Percentiles rank a stretch among this genome's conserved stretches.
Conservation (phyloP, 2,113 vertebrate genomes). For the Grammomys surdaster region DNA sequence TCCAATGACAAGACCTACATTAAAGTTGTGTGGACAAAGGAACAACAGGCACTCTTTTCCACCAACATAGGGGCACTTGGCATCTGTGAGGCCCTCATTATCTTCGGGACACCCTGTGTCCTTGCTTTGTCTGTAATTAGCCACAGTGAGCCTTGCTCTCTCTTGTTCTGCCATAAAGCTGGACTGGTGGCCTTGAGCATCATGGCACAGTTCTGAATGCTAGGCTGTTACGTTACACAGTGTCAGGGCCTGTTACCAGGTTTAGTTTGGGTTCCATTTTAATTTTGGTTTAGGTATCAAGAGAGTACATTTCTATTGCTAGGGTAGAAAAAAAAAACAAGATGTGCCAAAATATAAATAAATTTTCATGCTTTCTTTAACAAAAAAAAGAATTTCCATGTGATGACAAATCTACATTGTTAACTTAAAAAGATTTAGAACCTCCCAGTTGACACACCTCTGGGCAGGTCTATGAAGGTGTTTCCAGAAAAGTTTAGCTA, state of each 20-base stretch:
- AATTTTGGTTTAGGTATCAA: neutral
- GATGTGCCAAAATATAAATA: conserved; percentile 4
- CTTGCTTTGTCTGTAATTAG: neutral
- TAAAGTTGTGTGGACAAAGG: neutral
- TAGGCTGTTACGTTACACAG: no score
- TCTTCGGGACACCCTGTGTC: neutral
- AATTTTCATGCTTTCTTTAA: neutral
- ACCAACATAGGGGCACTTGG: neutral
- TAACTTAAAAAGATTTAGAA: neutral
- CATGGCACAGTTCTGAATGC: neutral
- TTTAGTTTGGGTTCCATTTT: neutral
- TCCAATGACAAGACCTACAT: neutral
- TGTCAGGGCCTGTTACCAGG: neutral
- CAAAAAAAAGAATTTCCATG: neutral
- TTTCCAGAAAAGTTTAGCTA: neutral
- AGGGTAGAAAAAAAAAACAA: no score
- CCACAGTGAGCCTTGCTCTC: no score
- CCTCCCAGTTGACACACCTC: neutral
- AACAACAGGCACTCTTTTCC: neutral
- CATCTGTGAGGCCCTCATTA: neutral
- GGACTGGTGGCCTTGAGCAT: neutral
- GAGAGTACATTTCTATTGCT: neutral
- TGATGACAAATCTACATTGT: neutral
- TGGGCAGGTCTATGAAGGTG: neutral
- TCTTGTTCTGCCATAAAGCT: neutral